Evolutionary conservation across 2,797 vertebrate species (phyloP), one percentile per base, ranked within the genome.

Genomic region (Danio tinwini): DNA sequence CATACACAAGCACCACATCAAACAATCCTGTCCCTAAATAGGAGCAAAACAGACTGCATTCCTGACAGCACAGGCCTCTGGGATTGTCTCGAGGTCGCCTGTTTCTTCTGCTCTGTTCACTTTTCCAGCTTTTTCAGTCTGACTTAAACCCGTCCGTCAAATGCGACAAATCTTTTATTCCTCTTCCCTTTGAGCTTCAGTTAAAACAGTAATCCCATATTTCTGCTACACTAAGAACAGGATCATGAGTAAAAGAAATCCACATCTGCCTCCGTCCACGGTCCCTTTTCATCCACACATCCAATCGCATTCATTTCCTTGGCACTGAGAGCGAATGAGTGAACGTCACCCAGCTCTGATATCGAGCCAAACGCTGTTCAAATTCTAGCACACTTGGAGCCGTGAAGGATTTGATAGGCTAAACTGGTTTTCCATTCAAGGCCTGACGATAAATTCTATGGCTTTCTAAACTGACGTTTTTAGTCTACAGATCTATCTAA

Each of bases 81-180:
- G 62, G 74, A 67, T 45, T 53, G 73, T 75, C 49, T 52, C 16
- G 21, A 63, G 47, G 58, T 52, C 21, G 11, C 8, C 61, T 6
- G 10, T 39, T 61, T 49, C 59, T 61, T 74, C 56, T 29, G 10
- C 44, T 62, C 58, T n/a, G 42, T 40, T 65, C 61, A 50, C 52
- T 21, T 9, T 14, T 37, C 21, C 29, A 45, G 44, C 52, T 21
- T 9, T 19, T 37, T 14, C 29, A 45, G 44, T 75, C 59, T 62
- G 73, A 75, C 74, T 53, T 76, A 76, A 76, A 37, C 9, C 62
- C 21, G 19, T 76, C 74, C n/a, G 10, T 76, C 74, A 67, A 55
- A 75, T 42, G 71, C 44, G 21, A 21, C 71, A 63, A 40, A 63
- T 63, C 59, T 52, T 55, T 55, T 55, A 64, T 76, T 55, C 49